Evolutionary conservation across 2,113 vertebrate genomes (phyloP).

Genomic region (Xiphophorus couchianus): DNA sequence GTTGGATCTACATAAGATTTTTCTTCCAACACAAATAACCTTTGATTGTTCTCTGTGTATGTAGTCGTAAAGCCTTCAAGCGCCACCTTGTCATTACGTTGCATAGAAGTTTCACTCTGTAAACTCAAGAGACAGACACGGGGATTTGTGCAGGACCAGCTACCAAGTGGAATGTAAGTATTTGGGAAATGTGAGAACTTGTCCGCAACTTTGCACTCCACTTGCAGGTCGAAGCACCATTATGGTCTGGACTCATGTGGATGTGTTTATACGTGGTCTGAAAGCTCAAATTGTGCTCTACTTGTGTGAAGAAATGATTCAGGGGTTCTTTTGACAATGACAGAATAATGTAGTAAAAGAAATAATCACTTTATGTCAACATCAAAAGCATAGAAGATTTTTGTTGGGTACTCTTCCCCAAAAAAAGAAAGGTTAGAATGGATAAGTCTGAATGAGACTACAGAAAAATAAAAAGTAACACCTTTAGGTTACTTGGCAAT

Average conservation of each 20-base stretch:
- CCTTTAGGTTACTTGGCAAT: slow-evolving; percentile 41
- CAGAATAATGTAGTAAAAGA: slow-evolving; percentile 14
- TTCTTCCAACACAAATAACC: slow-evolving; percentile 34
- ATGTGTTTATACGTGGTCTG: slow-evolving; percentile 17
- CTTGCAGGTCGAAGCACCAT: slow-evolving; percentile 45
- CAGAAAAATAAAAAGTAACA: slow-evolving; percentile 16
- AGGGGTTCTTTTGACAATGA: slow-evolving; percentile 23
- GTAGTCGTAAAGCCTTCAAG: slow-evolving; percentile 51
- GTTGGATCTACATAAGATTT: slow-evolving; percentile 34
- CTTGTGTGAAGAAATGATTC: slow-evolving; percentile 41
- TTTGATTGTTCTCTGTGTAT: slow-evolving; percentile 33
- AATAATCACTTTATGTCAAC: not conserved
- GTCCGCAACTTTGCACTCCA: slow-evolving; percentile 50
- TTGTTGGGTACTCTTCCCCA: not conserved
- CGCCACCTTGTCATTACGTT: slow-evolving; percentile 51
- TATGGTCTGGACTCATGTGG: slow-evolving; percentile 37
- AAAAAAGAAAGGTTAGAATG: not conserved
- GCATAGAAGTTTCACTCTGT: slow-evolving; percentile 55
- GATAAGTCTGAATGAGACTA: not conserved
- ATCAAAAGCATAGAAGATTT: slow-evolving; percentile 11
- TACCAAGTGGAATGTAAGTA: slow-evolving; percentile 75
- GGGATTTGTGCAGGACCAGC: slow-evolving; percentile 44
- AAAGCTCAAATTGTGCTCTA: slow-evolving; percentile 33
- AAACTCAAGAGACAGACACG: slow-evolving; percentile 63
- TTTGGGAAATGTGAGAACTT: slow-evolving; percentile 76